These are phyloP conservation scores for Neodontobutis hainanensis DNA, from an alignment of 2,113 vertebrate genomes.

Conservation along the genomic window DNA sequence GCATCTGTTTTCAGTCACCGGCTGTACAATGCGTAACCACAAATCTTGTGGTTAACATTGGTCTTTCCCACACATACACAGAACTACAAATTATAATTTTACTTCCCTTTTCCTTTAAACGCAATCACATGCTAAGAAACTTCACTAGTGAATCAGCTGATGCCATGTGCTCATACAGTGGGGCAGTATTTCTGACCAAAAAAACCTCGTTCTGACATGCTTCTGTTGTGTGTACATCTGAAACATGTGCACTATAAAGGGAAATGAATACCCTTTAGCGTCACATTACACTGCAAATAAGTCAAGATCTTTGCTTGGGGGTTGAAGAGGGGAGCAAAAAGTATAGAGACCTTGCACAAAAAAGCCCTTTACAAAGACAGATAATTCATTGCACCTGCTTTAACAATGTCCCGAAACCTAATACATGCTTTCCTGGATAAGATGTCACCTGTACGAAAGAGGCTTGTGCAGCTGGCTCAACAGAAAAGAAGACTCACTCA, in stretches of 20 bases:
- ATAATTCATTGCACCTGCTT: conserved; percentile 69
- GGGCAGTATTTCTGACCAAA: conserved; percentile 19
- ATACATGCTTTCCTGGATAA: conserved; percentile 39
- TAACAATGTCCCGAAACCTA: conserved; percentile 59
- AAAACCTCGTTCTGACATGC: neutral
- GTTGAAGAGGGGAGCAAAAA: conserved; percentile 18
- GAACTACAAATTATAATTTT: conserved; percentile 7
- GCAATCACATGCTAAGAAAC: conserved; percentile 13
- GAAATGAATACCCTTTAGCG: conserved; percentile 25
- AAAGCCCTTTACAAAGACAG: conserved; percentile 40
- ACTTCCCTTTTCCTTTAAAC: conserved; percentile 59
- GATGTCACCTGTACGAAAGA: conserved; percentile 57
- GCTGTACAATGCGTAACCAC: conserved; percentile 12
- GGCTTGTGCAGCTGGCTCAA: conserved; percentile 46
- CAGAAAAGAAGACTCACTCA: conserved; percentile 1
- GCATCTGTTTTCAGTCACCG: neutral
- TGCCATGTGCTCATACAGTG: conserved; percentile 15
- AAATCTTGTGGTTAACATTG: conserved; percentile 28
- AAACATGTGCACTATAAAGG: conserved; percentile 5
- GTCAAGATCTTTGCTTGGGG: conserved; percentile 41
- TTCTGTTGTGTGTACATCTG: neutral
- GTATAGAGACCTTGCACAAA: conserved; percentile 9
- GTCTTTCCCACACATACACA: conserved; percentile 12
- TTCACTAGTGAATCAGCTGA: conserved; percentile 41
- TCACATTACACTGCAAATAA: conserved; percentile 39